These are phyloP conservation scores for Nothobranchius furzeri DNA, from an alignment of 2,113 vertebrate species.

Conservation along the genomic window DNA sequence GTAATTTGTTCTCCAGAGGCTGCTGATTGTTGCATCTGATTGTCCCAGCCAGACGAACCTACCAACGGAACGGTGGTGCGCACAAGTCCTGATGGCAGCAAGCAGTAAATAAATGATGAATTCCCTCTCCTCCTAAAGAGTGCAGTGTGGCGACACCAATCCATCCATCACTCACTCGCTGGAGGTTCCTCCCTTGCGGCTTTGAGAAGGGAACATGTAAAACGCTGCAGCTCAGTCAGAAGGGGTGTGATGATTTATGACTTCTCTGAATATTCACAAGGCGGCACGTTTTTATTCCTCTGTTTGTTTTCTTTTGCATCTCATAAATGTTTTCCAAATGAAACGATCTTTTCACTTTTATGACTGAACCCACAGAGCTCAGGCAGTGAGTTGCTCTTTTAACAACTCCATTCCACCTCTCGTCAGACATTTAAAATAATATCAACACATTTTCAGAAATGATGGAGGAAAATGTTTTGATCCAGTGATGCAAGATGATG, in stretches of 20 bases:
- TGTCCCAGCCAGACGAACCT: slow-evolving; percentile 29
- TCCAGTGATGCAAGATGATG: too few relatives aligned
- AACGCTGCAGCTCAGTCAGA: slow-evolving; percentile 11
- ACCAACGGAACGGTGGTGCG: background rate
- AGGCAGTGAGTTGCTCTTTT: slow-evolving; percentile 12
- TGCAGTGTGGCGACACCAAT: slow-evolving; percentile 57
- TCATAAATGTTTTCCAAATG: slow-evolving; percentile 30
- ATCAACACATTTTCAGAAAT: too few relatives aligned
- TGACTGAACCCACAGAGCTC: slow-evolving; percentile 21
- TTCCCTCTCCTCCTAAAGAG: slow-evolving; percentile 55
- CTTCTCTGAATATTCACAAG: slow-evolving; percentile 24
- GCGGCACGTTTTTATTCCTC: slow-evolving; percentile 13
- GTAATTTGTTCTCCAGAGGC: slow-evolving; percentile 16
- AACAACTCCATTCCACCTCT: too few relatives aligned
- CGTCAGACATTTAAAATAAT: too few relatives aligned
- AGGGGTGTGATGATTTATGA: slow-evolving; percentile 34
- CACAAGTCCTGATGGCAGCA: slow-evolving; percentile 20
- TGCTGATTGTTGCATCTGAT: slow-evolving; percentile 41
- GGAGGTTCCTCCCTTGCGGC: slow-evolving; percentile 44
- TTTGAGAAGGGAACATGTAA: slow-evolving; percentile 13
- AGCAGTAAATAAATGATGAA: slow-evolving; percentile 58
- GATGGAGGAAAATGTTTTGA: too few relatives aligned
- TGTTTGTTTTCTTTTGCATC: slow-evolving; percentile 17
- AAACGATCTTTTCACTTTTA: slow-evolving; percentile 21
- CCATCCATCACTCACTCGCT: slow-evolving; percentile 68